Base-by-base conservation (phyloP, 2,888 invertebrate species). In the Drosophila cognata region DNA sequence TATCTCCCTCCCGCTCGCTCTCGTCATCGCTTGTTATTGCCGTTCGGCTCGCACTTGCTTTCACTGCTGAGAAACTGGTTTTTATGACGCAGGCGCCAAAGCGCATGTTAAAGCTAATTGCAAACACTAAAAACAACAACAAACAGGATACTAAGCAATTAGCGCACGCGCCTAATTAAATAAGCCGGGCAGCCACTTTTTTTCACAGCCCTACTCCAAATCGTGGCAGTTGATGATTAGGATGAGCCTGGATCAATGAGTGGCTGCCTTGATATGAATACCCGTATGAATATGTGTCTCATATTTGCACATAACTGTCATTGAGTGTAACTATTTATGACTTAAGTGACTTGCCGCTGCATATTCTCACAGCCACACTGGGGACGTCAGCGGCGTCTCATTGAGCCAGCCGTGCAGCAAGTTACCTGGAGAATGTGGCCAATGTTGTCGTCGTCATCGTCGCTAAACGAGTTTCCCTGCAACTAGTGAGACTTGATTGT, bases 41-140 rank as follows among this genome's bases (percentile, higher is more conserved):
- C 52, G 11, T 57, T 11, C 21, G 61, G 29, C 36, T 68, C 62
- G 41, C 71, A 64, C 63, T 62, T 36, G 64, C 71, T 58, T 60
- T 68, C 73, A 73, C 69, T 69, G 57, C 21, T 43, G 10, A 16
- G 21, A 60, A 85, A 90, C 90, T 13, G 84, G 88, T 88, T 88
- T 67, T 21, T 16, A 51, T n/a, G 65, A 67, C 68, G 68, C 78
- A 90, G 85, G 90, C 85, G 85, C 89, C 86, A 90, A 85, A 84
- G 86, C 84, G 84, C 87, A 81, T 85, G 86, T 90, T 81, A 59
- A 73, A 69, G 76, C 86, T 88, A 90, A 87, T 87, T 87, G 86
- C 65, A 78, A 76, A 60, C 74, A 84, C 33, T 69, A 75, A 56
- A 41, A 68, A 52, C 68, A 66, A 29, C 57, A 66, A 25, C 48